Conservation (phyloP, 2,797 vertebrate species). For the Orestias chungarensis region DNA sequence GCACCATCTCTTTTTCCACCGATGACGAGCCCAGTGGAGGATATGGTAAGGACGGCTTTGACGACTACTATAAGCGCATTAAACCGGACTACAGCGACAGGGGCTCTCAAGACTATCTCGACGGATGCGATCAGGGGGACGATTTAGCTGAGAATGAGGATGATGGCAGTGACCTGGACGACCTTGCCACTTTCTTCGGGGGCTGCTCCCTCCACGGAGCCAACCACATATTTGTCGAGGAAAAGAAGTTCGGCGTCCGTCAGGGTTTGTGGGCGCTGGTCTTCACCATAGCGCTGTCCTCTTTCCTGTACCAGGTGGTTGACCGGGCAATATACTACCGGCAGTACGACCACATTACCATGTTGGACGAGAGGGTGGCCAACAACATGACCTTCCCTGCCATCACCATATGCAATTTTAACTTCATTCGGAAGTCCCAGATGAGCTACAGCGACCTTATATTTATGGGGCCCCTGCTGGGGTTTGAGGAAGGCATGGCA, state of each 20-base stretch:
- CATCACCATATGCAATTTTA: conserved; percentile 93
- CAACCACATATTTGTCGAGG: conserved; percentile 90
- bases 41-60: conserved; percentile 66
- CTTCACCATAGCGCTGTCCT: conserved; percentile 86
- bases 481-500: conserved; percentile 88
- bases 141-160: conserved; percentile 74
- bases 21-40: conserved; percentile 78
- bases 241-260: conserved; percentile 81
- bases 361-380: conserved; percentile 87
- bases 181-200: conserved; percentile 85
- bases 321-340: conserved; percentile 88
- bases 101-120: conserved; percentile 66
- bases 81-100: conserved; percentile 55
- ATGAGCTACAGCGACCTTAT: conserved; percentile 90
- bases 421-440: conserved; percentile 87
- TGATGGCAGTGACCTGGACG: conserved; percentile 54
- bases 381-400: conserved; percentile 87
- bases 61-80: conserved; percentile 79
- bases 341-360: conserved; percentile 87
- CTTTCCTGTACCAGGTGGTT: conserved; percentile 90
- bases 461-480: conserved; percentile 89
- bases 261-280: conserved; percentile 87
- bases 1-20: conserved; percentile 92
- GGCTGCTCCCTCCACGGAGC: conserved; percentile 90
- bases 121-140: conserved; percentile 60